Evolutionary conservation across 2,113 vertebrate genomes (phyloP).

Genomic region (Hiodon alosoides): DNA sequence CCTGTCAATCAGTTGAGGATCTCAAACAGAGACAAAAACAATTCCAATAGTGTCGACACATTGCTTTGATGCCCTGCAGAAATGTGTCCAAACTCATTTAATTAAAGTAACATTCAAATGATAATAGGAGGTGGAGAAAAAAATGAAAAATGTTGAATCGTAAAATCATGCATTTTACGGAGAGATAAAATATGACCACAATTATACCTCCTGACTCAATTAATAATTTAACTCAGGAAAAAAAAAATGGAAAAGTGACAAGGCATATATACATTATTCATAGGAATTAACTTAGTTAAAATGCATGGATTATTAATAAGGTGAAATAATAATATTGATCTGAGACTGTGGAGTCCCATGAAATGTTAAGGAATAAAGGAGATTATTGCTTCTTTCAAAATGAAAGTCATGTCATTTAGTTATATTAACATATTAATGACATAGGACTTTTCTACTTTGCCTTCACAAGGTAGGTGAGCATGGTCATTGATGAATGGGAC

Average conservation of each 20-base stretch:
- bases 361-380: slow-evolving; percentile 6
- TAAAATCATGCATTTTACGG: slow-evolving; percentile 9
- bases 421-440: slow-evolving; percentile 26
- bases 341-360: slow-evolving; percentile 15
- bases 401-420: slow-evolving; percentile 22
- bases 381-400: slow-evolving; percentile 25
- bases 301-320: slow-evolving; percentile 32
- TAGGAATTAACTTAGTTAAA: slow-evolving; percentile 24
- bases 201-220: slow-evolving; percentile 12
- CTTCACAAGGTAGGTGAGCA: slow-evolving; percentile 4
- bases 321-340: slow-evolving; percentile 35
- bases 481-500: background rate
- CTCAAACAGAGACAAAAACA: background rate
- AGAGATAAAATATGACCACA: slow-evolving; percentile 5
- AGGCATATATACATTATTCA: slow-evolving; percentile 26
- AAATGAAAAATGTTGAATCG: background rate
- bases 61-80: background rate
- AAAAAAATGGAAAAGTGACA: slow-evolving; percentile 24
- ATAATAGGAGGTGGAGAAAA: background rate
- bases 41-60: background rate
- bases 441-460: background rate
- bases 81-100: slow-evolving; percentile 1
- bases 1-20: background rate
- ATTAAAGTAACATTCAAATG: background rate
- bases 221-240: slow-evolving; percentile 29